These are phyloP conservation scores for Caenorhabditis zanzibari DNA, from an alignment of 2,888 invertebrate species.

Conservation along the genomic window DNA sequence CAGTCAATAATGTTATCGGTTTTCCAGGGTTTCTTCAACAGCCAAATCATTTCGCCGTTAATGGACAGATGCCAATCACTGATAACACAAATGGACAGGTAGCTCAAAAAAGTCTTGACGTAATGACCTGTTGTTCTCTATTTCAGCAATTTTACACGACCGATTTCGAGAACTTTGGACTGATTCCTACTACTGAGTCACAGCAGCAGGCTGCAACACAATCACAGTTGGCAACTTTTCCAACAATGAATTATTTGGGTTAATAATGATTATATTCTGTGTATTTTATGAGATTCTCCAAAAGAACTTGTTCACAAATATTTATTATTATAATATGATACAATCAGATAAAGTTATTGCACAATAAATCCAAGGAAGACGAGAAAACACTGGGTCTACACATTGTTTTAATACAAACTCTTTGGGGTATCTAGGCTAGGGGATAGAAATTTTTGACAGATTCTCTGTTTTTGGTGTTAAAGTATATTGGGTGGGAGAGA, in stretches of 20 bases:
- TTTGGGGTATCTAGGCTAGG: constrained; percentile 59
- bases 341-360: constrained; percentile 32
- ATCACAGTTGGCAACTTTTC: not conserved
- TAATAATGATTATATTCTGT: not conserved
- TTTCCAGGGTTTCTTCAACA: constrained; percentile 53
- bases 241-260: constrained; percentile 33
- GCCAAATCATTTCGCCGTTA: constrained; percentile 34
- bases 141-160: constrained; percentile 50
- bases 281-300: too few relatives aligned
- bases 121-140: constrained; percentile 18
- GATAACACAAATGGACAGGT: constrained; percentile 59
- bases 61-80: constrained; percentile 27
- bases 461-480: constrained; percentile 17
- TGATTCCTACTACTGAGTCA: constrained; percentile 1
- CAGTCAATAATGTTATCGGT: not conserved
- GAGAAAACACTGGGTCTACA: constrained; percentile 56
- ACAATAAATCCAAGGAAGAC: constrained; percentile 8
- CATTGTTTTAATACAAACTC: constrained; percentile 53
- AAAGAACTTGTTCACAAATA: not conserved
- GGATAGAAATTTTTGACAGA: constrained; percentile 6
- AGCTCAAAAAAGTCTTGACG: constrained; percentile 14
- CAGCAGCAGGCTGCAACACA: not conserved
- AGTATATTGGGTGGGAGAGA: constrained; percentile 7
- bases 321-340: constrained; percentile 3
- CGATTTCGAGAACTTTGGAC: constrained; percentile 48